Conservation (phyloP, 1,140 invertebrate species). For the Aphelinus atriplicis region DNA sequence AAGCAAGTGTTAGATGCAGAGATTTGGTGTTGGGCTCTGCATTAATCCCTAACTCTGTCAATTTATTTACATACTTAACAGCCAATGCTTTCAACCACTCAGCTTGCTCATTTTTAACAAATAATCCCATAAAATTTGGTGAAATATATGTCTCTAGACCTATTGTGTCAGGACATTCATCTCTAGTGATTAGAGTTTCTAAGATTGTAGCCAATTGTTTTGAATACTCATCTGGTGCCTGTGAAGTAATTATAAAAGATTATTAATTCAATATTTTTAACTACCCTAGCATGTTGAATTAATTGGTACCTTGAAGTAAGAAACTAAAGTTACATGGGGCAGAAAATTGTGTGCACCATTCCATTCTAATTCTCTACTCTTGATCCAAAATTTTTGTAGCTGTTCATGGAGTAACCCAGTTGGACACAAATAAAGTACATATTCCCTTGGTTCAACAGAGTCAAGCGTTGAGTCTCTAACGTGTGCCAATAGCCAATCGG, state of each 20-base stretch:
- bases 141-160: constrained; percentile 84
- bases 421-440: constrained; percentile 87
- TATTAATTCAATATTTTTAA: constrained; percentile 8
- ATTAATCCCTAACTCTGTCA: constrained; percentile 76
- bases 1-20: constrained; percentile 87
- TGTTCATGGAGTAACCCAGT: constrained; percentile 77
- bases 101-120: constrained; percentile 81
- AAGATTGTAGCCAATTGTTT: constrained; percentile 73
- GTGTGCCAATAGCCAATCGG: constrained; percentile 90
- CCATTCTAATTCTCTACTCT: constrained; percentile 80
- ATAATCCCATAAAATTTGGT: constrained; percentile 87
- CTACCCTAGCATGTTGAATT: constrained; percentile 19
- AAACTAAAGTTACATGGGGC: constrained; percentile 88
- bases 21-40: constrained; percentile 82
- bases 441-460: constrained; percentile 79
- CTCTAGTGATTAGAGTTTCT: constrained; percentile 75
- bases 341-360: constrained; percentile 90
- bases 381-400: constrained; percentile 81
- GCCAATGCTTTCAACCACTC: constrained; percentile 80
- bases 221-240: constrained; percentile 80
- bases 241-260: constrained; percentile 17
- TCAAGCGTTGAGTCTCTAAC: constrained; percentile 85
- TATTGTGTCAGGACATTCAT: constrained; percentile 72
- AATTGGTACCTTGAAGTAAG: constrained; percentile 84
- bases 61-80: constrained; percentile 80